Evolutionary conservation across 1,140 invertebrate species (phyloP).

Genomic region (Eufriesea mexicana): DNA sequence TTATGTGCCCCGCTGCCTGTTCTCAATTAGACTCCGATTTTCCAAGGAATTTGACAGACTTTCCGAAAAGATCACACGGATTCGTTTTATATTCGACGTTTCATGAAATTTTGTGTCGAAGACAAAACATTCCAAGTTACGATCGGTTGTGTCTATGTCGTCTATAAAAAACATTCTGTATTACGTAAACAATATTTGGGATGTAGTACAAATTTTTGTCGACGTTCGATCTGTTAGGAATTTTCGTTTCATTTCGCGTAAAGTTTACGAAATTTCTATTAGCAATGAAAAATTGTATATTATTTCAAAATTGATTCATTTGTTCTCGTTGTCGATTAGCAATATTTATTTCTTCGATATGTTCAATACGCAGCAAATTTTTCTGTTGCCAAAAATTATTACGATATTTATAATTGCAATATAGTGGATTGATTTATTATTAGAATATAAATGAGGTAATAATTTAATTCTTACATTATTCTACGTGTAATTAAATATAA

Average conservation of each 20-base stretch:
- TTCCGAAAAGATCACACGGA: background rate
- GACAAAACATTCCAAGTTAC: constrained; percentile 17
- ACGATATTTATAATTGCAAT: too few species aligned
- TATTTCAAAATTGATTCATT: too few species aligned
- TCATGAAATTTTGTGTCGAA: background rate
- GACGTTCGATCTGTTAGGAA: background rate
- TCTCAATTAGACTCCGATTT: background rate
- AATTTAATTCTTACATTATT: too few species aligned
- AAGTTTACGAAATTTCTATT: background rate
- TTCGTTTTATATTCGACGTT: background rate
- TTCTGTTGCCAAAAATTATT: too few species aligned
- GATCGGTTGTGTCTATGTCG: background rate
- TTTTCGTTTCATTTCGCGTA: background rate
- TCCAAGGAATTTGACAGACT: background rate
- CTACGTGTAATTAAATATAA: too few species aligned
- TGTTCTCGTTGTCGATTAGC: too few species aligned
- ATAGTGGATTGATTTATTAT: too few species aligned
- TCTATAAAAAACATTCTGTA: background rate
- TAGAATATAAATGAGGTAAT: too few species aligned
- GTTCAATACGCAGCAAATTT: too few species aligned
- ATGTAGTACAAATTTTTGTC: too few species aligned
- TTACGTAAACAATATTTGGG: background rate
- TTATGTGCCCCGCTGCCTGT: background rate
- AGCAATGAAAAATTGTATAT: too few species aligned
- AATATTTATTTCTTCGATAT: too few species aligned